Conservation (phyloP, 35 echinoderm and acorn worm genomes). For the Stichopus chloronotus region DNA sequence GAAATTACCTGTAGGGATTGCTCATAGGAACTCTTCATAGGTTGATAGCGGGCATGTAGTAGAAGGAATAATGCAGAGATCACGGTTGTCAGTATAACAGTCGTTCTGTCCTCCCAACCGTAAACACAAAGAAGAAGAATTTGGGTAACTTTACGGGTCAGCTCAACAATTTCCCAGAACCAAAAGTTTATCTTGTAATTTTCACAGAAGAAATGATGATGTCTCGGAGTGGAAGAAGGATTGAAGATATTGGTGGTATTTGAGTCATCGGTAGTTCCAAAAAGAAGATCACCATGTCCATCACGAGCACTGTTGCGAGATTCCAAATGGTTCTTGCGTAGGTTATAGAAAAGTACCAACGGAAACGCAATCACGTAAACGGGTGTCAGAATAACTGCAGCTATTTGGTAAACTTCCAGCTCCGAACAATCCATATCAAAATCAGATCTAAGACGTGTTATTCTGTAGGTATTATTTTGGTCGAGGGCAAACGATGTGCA, state of each 20-base stretch:
- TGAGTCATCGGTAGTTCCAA: background rate
- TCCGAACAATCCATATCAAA: background rate
- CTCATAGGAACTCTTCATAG: background rate
- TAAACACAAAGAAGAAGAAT: conserved; percentile 18
- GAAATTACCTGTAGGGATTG: background rate
- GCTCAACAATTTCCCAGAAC: conserved; percentile 70
- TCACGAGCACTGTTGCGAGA: background rate
- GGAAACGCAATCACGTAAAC: conserved; percentile 32
- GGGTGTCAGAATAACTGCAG: background rate
- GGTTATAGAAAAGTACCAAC: background rate
- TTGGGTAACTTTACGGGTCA: conserved; percentile 52
- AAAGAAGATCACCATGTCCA: background rate
- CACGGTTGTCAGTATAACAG: conserved; percentile 15
- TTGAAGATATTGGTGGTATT: background rate
- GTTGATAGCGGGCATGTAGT: background rate
- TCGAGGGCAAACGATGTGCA: background rate
- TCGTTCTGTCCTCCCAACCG: conserved; percentile 24
- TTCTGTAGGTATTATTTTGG: background rate
- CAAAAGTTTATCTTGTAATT: conserved; percentile 64
- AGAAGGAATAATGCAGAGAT: background rate
- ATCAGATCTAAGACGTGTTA: background rate
- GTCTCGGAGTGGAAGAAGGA: background rate
- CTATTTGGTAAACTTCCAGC: background rate
- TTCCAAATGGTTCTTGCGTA: background rate
- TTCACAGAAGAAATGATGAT: conserved; percentile 38